Evolutionary conservation across 2,113 vertebrate species (phyloP).

Genomic region (Lagopus muta): DNA sequence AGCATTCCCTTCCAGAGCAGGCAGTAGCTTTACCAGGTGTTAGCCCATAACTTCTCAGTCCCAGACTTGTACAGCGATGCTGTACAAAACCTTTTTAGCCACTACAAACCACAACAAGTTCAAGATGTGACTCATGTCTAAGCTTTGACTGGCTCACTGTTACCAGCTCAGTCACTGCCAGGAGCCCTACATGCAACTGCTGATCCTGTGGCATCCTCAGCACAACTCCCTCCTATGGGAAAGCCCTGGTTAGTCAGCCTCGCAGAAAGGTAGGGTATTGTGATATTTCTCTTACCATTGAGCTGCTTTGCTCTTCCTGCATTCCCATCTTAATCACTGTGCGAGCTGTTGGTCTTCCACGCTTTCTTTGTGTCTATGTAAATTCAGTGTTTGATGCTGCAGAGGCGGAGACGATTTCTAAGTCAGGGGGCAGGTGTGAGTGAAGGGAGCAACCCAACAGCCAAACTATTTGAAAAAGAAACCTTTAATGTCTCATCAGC

Average conservation of each 20-base stretch:
- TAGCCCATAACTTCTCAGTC: background rate
- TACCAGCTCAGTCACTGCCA: conserved; percentile 32
- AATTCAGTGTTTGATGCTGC: conserved; percentile 61
- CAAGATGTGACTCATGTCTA: conserved; percentile 50
- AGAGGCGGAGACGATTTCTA: conserved; percentile 56
- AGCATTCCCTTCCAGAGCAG: background rate
- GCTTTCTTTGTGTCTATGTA: conserved; percentile 42
- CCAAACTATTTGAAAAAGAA: conserved; percentile 73
- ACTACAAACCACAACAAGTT: conserved; percentile 44
- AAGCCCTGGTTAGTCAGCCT: conserved; percentile 56
- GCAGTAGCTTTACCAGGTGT: background rate
- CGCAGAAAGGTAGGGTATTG: background rate
- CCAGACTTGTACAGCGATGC: background rate
- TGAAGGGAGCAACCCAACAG: conserved; percentile 65
- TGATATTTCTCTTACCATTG: conserved; percentile 66
- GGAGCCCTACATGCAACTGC: conserved; percentile 33
- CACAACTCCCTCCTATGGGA: conserved; percentile 21
- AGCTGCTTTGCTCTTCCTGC: conserved; percentile 36
- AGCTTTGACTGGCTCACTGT: background rate
- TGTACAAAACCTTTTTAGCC: conserved; percentile 11
- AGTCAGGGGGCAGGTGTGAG: conserved; percentile 67
- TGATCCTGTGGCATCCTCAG: conserved; percentile 31
- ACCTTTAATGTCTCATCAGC: conserved; percentile 72
- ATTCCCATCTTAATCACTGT: conserved; percentile 23
- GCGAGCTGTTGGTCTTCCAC: conserved; percentile 20